Base-by-base conservation (phyloP, 2,113 vertebrate species). In the Menidia beryllina region DNA sequence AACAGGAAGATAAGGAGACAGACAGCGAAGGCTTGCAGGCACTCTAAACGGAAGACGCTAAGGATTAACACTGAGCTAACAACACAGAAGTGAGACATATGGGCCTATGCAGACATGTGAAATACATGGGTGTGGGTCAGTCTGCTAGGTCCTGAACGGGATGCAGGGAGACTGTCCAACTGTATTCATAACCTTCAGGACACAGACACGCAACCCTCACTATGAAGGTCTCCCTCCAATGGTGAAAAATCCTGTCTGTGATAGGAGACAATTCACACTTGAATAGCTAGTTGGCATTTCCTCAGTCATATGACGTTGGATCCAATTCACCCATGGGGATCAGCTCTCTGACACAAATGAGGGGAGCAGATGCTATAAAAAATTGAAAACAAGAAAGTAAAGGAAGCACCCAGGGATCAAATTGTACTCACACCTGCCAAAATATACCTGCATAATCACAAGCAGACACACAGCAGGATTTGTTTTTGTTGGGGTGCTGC, bases 341-440 rank as follows among this genome's bases (percentile, higher is more conserved):
- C 50, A 19, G 59, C 70, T 89, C 81, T 84, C 83, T 4, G 47
- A 66, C 53, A 62, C 70, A 84, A 85, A 84, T 25, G 55, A 82
- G 66, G 69, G 56, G 25, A 83, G 60, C 86, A 84, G 84, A 88
- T 82, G 81, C 84, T 79, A 19, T 45, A 45, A 45, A n/a, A 45
- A 45, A 7, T n/a, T 5, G 30, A 30, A 9, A 66, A 80, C 77
- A 69, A 72, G 63, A 80, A 75, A 67, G 67, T 75, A 69, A 77
- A 73, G 67, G 56, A 85, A 52, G 67, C 58, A 62, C 45, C 62
- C 70, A 23, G 68, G 77, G 67, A 82, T 89, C 81, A 82, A 74
- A 74, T 86, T 54, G 54, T 63, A 57, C 9, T 61, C 65, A 48
- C 30, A 64, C 24, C 38, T 63, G 62, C 23, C 67, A 57, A 81